A percentile compares a stretch with the other conserved stretches of the same genome.
Conservation (phyloP, 2,888 invertebrate species). For the Megastigmus dorsalis region DNA sequence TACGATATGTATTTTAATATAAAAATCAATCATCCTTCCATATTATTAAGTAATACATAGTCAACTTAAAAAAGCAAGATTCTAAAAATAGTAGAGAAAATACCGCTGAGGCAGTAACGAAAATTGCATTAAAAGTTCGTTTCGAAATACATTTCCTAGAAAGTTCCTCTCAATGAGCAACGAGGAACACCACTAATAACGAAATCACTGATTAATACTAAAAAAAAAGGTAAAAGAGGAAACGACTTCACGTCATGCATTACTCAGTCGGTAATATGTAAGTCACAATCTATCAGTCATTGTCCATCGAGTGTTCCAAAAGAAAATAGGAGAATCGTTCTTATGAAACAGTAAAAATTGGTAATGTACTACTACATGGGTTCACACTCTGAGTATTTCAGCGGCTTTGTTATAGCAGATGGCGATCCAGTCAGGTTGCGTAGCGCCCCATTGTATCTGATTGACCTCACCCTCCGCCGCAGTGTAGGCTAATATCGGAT, state of each 20-base stretch:
- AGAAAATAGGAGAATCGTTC: not conserved
- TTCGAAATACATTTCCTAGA: not conserved
- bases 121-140: too few relatives aligned
- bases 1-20: too few relatives aligned
- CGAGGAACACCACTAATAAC: too few relatives aligned
- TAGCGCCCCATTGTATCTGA: conserved; percentile 99
- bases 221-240: not conserved
- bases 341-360: not conserved
- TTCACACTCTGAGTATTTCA: conserved; percentile 96
- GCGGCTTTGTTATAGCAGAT: conserved; percentile 99
- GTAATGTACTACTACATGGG: not conserved
- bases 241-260: not conserved
- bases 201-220: not conserved
- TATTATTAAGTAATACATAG: too few relatives aligned
- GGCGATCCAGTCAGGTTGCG: conserved; percentile 99
- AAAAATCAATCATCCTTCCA: too few relatives aligned
- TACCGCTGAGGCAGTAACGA: not conserved
- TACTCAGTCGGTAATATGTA: conserved; percentile 35
- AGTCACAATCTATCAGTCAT: not conserved
- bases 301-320: not conserved
- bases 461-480: conserved; percentile 99
- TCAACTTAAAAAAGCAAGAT: not conserved
- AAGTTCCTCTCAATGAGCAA: not conserved
- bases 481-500: conserved; percentile 99
- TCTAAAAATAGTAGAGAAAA: not conserved